Evolutionary conservation across 1,140 invertebrate species (phyloP).

Genomic region (Papilio polyxenes): DNA sequence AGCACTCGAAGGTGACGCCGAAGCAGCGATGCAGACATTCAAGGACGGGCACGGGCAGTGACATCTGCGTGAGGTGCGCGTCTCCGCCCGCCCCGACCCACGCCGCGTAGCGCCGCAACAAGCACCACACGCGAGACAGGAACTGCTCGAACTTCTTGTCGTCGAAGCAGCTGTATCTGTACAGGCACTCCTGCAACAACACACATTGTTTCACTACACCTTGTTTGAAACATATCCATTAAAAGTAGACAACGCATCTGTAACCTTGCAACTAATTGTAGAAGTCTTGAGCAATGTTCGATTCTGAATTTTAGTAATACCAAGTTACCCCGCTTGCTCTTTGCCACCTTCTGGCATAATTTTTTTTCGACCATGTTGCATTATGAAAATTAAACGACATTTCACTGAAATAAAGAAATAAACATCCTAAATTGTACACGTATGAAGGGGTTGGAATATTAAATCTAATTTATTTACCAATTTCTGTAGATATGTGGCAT

Average conservation of each 20-base stretch:
- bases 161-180: constrained; percentile 96
- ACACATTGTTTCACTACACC: not conserved
- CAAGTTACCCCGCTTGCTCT: too few species aligned
- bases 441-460: not conserved
- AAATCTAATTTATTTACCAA: constrained; percentile 52
- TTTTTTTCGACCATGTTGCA: too few species aligned
- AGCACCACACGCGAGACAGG: constrained; percentile 94
- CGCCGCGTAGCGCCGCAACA: constrained; percentile 94
- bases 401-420: too few species aligned
- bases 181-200: constrained; percentile 91
- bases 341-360: too few species aligned
- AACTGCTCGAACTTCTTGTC: constrained; percentile 98
- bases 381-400: too few species aligned
- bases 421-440: too few species aligned
- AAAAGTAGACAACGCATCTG: too few species aligned
- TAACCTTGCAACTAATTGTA: too few species aligned
- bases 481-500: constrained; percentile 91
- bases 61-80: constrained; percentile 91
- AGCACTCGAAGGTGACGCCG: constrained; percentile 98
- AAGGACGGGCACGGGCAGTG: constrained; percentile 94
- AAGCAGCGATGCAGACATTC: constrained; percentile 95
- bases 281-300: too few species aligned
- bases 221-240: too few species aligned
- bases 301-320: too few species aligned
- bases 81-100: constrained; percentile 86